Evolutionary conservation across 1,140 invertebrate genomes (phyloP).

Genomic region (Magallana gigas): DNA sequence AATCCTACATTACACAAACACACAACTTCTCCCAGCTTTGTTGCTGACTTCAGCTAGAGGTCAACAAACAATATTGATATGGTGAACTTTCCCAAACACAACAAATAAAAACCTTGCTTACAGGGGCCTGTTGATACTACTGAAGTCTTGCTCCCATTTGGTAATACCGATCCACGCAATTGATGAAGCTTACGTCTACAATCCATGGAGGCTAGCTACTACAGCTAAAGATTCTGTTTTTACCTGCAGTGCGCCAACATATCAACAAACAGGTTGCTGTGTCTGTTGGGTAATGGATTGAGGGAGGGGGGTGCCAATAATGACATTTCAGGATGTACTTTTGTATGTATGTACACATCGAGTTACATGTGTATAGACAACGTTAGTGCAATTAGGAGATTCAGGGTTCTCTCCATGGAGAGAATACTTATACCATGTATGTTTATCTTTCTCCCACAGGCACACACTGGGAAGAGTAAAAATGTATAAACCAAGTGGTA

Average conservation of each 20-base stretch:
- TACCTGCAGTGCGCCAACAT: neutral
- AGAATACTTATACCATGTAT: neutral
- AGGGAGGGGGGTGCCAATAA: neutral
- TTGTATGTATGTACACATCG: neutral
- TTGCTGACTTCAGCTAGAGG: neutral
- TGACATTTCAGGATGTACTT: neutral
- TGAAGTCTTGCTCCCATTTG: neutral
- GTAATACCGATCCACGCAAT: neutral
- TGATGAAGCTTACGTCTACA: neutral
- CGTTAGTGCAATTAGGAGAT: too few relatives aligned
- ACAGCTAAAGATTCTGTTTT: neutral
- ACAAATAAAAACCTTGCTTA: neutral
- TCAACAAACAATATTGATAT: conserved; percentile 4
- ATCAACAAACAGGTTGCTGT: conserved; percentile 2
- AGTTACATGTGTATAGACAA: neutral
- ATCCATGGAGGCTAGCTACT: neutral
- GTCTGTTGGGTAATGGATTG: neutral
- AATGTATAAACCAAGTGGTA: too few relatives aligned
- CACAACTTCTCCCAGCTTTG: neutral
- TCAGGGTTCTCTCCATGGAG: too few relatives aligned
- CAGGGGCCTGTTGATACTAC: neutral
- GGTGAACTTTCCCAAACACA: conserved; percentile 17
- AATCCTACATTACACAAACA: conserved; percentile 27
- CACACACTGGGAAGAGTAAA: too few relatives aligned
- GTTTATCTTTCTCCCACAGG: neutral